Conservation (phyloP, 2,797 vertebrate genomes). For the Crax fasciolata region DNA sequence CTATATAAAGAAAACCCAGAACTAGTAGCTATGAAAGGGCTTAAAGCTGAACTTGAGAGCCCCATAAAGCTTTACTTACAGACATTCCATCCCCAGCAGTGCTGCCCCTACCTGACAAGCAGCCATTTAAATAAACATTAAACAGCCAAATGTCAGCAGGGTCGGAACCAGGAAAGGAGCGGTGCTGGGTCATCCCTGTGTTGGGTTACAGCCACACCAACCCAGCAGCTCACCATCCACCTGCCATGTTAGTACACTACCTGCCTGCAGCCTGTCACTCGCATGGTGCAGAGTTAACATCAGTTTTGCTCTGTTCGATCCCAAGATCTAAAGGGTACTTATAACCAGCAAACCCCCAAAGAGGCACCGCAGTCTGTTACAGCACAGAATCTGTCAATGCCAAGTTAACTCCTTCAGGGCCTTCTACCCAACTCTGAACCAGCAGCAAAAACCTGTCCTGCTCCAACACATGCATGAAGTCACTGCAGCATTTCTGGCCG, state of each 20-base stretch:
- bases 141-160: background rate
- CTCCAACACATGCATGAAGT: background rate
- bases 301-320: background rate
- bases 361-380: background rate
- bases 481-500: background rate
- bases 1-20: background rate
- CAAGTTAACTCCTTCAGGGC: background rate
- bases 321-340: background rate
- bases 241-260: background rate
- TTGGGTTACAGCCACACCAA: background rate
- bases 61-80: background rate
- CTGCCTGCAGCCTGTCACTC: background rate
- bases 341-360: background rate
- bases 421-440: background rate
- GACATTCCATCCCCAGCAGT: background rate
- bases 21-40: background rate
- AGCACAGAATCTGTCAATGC: background rate
- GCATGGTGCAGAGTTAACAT: background rate
- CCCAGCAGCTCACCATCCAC: background rate
- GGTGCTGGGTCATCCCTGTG: background rate
- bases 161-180: conserved; percentile 9
- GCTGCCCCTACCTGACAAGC: background rate
- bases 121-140: background rate
- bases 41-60: background rate
- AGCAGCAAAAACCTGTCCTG: background rate